Evolutionary conservation across 2,888 invertebrate species (phyloP).

Genomic region (Hyposoter didymator): DNA sequence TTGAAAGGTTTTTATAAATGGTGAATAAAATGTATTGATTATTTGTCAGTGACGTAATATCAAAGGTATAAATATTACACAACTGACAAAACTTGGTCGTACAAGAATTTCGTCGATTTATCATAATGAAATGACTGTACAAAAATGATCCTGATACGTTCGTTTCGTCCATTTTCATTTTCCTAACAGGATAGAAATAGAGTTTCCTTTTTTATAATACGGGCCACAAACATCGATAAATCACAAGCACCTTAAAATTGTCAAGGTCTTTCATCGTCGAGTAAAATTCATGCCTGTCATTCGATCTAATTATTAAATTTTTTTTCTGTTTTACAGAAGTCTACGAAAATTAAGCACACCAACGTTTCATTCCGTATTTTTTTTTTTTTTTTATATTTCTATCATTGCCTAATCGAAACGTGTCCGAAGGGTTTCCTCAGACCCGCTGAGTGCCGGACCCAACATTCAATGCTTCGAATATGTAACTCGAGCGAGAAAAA

Average conservation of each 20-base stretch:
- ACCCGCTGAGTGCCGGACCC: slow-evolving; percentile 31
- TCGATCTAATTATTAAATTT: slow-evolving; percentile 6
- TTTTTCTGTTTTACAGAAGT: not conserved
- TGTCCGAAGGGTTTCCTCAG: slow-evolving; percentile 63
- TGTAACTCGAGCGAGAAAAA: slow-evolving; percentile 36
- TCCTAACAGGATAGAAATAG: not conserved
- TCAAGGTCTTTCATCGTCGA: slow-evolving; percentile 14
- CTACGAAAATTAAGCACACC: slow-evolving; percentile 3
- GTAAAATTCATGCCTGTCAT: slow-evolving; percentile 8
- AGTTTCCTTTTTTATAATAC: not conserved
- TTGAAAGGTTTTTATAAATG: not conserved
- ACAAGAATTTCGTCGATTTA: slow-evolving; percentile 3
- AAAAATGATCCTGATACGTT: slow-evolving; percentile 55
- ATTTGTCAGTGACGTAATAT: not conserved
- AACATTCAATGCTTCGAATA: slow-evolving; percentile 30
- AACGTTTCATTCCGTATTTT: not conserved
- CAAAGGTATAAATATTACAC: not conserved
- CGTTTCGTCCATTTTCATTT: not conserved
- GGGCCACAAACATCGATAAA: not conserved
- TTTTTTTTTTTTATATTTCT: not conserved
- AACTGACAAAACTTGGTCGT: not conserved
- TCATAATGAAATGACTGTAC: slow-evolving; percentile 46
- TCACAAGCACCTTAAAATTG: slow-evolving; percentile 1
- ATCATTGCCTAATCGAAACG: slow-evolving; percentile 52
- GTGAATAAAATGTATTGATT: not conserved